Base-by-base conservation (phyloP, 37 sponge, comb jelly and placozoan species). In the Cliona cf. orientalis region DNA sequence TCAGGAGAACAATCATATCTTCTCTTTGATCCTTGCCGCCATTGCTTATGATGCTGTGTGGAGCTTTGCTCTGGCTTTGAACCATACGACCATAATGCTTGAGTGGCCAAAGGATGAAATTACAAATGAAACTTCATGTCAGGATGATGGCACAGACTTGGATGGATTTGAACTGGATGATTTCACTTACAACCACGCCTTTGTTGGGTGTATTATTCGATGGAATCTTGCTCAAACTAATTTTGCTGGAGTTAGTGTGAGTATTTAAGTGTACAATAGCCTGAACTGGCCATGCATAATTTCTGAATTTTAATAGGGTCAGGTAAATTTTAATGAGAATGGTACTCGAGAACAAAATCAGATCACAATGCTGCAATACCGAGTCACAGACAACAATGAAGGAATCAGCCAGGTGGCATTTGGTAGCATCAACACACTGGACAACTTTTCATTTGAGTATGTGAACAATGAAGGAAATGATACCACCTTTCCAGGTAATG, bases 31-130 rank as follows among this genome's bases (percentile, higher is more conserved):
- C 2, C 35, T 26, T 2, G 29, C 29, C 1, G 33, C 34, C 19
- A 0, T 66, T 12, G 76, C 84, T 7, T 84, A 76, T 36, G 84
- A 84, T 66, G 76, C 76, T 2, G 38, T 72, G 25, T 84, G 84
- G 84, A 36, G 69, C 22, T n/a, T 84, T 19, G 84, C 84, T 14
- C 44, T 76, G 17, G 84, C 69, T 40, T 58, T 84, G 29, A 72
- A 84, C 65, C 33, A 23, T 32, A 67, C 65, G 12, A n/a, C 29
- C 6, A 42, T 25, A 0, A 63, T 72, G 73, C 25, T 61, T 7
- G 7, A 22, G 6, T 32, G 35, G 22, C 26, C 26, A 31, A 46
- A 2, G 11, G 28, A 49, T 11, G 71, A 22, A 23, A 23, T 45
- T n/a, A n/a, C 22, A 4, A 21, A 28, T 9, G 36, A 42, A 36